Evolutionary conservation across 2,888 invertebrate genomes (phyloP).

Genomic region (Drosophila fungiperda): DNA sequence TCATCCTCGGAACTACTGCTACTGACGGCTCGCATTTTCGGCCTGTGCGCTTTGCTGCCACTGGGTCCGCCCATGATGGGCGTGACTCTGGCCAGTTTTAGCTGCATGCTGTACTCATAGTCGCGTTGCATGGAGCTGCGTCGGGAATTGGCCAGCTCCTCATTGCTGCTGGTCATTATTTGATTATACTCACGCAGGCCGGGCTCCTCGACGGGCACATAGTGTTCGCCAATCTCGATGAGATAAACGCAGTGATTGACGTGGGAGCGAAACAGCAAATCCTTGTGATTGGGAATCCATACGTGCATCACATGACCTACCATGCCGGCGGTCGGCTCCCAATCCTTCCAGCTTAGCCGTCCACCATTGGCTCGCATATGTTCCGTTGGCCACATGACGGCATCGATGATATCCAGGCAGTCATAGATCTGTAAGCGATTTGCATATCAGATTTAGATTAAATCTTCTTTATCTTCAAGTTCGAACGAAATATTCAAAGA

Average conservation of each 20-base stretch:
- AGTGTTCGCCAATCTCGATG: constrained; percentile 96
- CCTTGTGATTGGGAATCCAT: constrained; percentile 97
- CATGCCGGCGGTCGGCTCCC: constrained; percentile 96
- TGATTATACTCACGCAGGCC: constrained; percentile 89
- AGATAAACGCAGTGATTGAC: constrained; percentile 96
- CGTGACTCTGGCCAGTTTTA: constrained; percentile 70
- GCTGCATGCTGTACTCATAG: constrained; percentile 69
- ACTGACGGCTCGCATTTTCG: constrained; percentile 79
- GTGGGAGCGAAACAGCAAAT: constrained; percentile 94
- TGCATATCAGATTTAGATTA: not conserved
- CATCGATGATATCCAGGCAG: constrained; percentile 95
- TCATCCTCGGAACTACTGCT: constrained; percentile 82
- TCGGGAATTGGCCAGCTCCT: constrained; percentile 72
- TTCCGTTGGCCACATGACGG: constrained; percentile 97
- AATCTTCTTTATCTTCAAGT: not conserved
- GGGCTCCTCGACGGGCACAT: constrained; percentile 96
- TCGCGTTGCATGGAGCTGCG: constrained; percentile 79
- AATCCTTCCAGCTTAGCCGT: constrained; percentile 94
- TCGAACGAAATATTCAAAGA: not conserved
- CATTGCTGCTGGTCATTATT: constrained; percentile 72
- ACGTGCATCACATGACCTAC: constrained; percentile 97
- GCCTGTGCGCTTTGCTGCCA: constrained; percentile 45
- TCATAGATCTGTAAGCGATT: constrained; percentile 89
- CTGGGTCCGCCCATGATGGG: constrained; percentile 64
- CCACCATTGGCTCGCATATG: constrained; percentile 94